Conservation (phyloP, 2,888 invertebrate genomes). For the Sabatieria punctata region DNA sequence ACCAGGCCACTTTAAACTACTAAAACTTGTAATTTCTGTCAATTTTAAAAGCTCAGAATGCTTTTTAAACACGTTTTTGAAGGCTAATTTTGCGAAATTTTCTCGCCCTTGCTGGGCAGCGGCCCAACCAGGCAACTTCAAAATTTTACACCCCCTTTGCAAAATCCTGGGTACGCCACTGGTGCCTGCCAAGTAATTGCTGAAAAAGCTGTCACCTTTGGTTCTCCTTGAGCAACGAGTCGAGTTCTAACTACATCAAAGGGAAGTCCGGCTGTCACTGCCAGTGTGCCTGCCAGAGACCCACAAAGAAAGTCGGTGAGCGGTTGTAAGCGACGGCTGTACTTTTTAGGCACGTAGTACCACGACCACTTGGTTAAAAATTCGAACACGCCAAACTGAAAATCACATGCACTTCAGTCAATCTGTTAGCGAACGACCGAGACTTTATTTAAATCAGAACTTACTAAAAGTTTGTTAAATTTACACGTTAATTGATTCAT, state of each 20-base stretch:
- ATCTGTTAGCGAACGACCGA: slow-evolving; percentile 37
- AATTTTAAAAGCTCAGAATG: too few species aligned
- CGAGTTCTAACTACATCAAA: slow-evolving; percentile 83
- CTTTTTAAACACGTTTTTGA: too few species aligned
- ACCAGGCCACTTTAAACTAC: too few species aligned
- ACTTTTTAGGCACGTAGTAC: background rate
- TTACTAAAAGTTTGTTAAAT: too few species aligned
- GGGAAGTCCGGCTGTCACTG: slow-evolving; percentile 67
- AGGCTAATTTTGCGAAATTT: too few species aligned
- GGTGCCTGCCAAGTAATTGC: background rate
- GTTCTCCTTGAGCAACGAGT: slow-evolving; percentile 62
- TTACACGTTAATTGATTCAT: too few species aligned
- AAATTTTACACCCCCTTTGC: too few species aligned
- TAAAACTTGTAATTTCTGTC: too few species aligned
- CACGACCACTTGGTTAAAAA: background rate
- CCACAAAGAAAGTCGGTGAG: slow-evolving; percentile 55
- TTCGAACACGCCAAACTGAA: slow-evolving; percentile 36
- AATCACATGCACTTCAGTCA: too few species aligned
- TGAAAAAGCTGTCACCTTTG: slow-evolving; percentile 32
- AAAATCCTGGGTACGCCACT: too few species aligned
- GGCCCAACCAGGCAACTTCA: too few species aligned
- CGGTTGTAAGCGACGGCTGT: background rate
- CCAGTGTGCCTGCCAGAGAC: slow-evolving; percentile 56
- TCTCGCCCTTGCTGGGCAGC: too few species aligned
- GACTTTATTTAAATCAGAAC: slow-evolving; percentile 34